Conservation (phyloP, 2,797 vertebrate genomes). For the Mormyrops boulengeri region DNA sequence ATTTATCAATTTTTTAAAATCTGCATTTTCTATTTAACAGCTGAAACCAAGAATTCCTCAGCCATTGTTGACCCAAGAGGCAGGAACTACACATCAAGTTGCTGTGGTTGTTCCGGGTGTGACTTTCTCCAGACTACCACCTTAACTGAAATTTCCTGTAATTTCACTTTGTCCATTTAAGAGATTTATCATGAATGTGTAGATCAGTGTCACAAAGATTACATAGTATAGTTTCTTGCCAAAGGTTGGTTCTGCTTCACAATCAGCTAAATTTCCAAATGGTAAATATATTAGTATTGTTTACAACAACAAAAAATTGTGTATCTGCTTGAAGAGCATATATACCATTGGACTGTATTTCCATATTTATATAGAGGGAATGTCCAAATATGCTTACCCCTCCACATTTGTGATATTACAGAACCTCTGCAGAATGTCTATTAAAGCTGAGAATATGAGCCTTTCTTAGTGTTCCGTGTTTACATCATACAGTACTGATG, state of each 20-base stretch:
- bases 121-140: background rate
- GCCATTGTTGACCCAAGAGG: conserved; percentile 31
- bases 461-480: conserved; percentile 2
- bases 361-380: background rate
- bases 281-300: background rate
- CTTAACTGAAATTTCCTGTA: background rate
- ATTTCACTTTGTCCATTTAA: background rate
- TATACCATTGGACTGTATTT: background rate
- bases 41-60: conserved; percentile 26
- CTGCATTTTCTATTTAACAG: background rate
- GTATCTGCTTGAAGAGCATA: background rate
- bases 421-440: conserved; percentile 32
- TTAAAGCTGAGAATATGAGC: conserved; percentile 46
- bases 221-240: background rate
- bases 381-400: background rate
- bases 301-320: background rate
- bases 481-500: background rate
- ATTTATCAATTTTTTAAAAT: background rate
- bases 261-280: background rate
- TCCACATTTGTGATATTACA: background rate
- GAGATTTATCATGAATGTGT: too few species aligned
- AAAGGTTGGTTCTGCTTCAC: background rate
- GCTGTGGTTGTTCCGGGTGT: background rate
- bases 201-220: background rate
- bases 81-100: background rate